phyloP scores from a whole-genome alignment of 2,888 invertebrate genomes.

The Drosophila quinaria region DNA sequence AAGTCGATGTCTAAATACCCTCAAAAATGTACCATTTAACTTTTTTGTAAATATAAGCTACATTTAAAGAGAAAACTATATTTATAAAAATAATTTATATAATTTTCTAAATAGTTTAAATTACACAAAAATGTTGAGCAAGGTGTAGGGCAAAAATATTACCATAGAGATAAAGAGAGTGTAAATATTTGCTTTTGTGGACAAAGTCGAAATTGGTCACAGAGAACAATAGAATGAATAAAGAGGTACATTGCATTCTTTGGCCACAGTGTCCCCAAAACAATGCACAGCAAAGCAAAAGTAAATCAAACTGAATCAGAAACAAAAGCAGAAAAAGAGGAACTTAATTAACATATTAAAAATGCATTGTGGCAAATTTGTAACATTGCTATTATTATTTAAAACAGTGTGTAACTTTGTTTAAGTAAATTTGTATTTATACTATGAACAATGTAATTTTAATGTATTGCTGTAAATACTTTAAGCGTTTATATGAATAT shows the following conservation, averaged over 20 bases:
- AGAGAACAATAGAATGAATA: conserved; percentile 41
- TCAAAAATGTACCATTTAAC: background rate
- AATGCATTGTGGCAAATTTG: conserved; percentile 44
- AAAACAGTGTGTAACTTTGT: conserved; percentile 29
- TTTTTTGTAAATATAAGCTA: conserved; percentile 2
- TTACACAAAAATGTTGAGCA: background rate
- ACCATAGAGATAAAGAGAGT: background rate
- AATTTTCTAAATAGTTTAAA: background rate
- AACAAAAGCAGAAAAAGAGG: conserved; percentile 22
- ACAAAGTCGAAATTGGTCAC: background rate
- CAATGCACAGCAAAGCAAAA: conserved; percentile 18
- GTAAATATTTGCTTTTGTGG: conserved; percentile 12
- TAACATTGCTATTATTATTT: conserved; percentile 33
- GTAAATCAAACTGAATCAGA: conserved; percentile 11
- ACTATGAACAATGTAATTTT: conserved; percentile 10
- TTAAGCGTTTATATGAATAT: background rate
- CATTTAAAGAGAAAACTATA: background rate
- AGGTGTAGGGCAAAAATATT: background rate
- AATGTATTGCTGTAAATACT: conserved; percentile 9
- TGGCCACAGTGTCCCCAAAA: conserved; percentile 14
- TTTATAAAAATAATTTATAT: conserved; percentile 55
- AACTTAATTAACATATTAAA: conserved; percentile 62
- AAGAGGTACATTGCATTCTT: conserved; percentile 19
- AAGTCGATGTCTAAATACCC: conserved; percentile 59
- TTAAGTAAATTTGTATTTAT: conserved; percentile 35